phyloP scores from a whole-genome alignment of 2,113 vertebrate genomes.

The Narcine bancroftii region DNA sequence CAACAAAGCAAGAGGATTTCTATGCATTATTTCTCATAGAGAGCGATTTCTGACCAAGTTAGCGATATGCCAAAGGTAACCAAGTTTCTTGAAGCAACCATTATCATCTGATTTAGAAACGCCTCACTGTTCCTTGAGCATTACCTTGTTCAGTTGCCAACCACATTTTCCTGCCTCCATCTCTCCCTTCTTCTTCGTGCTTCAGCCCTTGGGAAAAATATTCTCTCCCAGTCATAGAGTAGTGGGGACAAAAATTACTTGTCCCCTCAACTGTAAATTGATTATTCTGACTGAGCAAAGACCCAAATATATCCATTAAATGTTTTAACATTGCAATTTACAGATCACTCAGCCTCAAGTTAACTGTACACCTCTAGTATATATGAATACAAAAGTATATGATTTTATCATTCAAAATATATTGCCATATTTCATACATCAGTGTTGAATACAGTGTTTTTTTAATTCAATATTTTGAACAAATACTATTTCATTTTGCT shows the following conservation, averaged over 20 bases:
- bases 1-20: neutral
- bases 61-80: neutral
- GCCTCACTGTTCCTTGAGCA: too few relatives aligned
- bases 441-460: neutral
- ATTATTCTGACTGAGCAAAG: neutral
- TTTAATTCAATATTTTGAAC: neutral
- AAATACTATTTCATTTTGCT: conserved; percentile 3
- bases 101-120: too few relatives aligned
- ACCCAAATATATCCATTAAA: too few relatives aligned
- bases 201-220: too few relatives aligned
- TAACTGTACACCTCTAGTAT: conserved; percentile 1
- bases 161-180: too few relatives aligned
- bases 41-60: neutral
- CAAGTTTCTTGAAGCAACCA: neutral
- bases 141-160: too few relatives aligned
- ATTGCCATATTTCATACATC: conserved; percentile 11
- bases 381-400: neutral
- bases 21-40: neutral
- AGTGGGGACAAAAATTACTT: neutral
- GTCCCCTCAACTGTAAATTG: neutral
- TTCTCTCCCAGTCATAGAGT: neutral
- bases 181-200: too few relatives aligned
- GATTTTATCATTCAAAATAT: conserved; percentile 27
- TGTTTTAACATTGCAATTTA: neutral
- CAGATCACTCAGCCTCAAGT: neutral